Evolutionary conservation across 2,888 invertebrate genomes (phyloP).

Genomic region (Dexiosoma caninum): DNA sequence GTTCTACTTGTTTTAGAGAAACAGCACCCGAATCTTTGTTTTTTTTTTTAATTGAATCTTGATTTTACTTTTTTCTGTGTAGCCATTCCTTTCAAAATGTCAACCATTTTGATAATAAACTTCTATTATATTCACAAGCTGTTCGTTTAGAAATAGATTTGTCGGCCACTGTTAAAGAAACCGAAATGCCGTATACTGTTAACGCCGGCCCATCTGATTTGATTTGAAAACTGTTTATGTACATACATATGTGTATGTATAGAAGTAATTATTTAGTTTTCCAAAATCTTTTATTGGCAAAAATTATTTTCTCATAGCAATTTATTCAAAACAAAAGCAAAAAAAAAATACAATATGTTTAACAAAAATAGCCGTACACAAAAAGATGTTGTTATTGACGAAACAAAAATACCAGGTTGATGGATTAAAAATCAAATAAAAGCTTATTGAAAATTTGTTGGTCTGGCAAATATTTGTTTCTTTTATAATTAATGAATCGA

Average conservation of each 20-base stretch:
- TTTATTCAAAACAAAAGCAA: constrained; percentile 19
- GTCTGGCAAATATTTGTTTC: constrained; percentile 27
- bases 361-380: background rate
- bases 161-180: no score
- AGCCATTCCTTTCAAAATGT: no score
- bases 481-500: constrained; percentile 37
- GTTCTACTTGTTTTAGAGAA: no score
- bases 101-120: no score
- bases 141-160: no score
- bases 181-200: no score
- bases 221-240: no score
- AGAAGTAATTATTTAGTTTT: background rate
- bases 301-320: background rate
- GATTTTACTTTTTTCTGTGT: no score
- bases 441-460: background rate
- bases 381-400: constrained; percentile 15
- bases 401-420: constrained; percentile 13
- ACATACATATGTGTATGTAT: background rate
- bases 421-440: constrained; percentile 24
- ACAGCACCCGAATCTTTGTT: no score
- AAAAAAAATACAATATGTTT: background rate
- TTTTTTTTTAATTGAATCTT: no score
- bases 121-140: no score
- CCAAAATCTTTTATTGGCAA: background rate
- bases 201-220: no score